phyloP scores from a whole-genome alignment of 2,888 invertebrate genomes.

The Meiosimyza decipiens region DNA sequence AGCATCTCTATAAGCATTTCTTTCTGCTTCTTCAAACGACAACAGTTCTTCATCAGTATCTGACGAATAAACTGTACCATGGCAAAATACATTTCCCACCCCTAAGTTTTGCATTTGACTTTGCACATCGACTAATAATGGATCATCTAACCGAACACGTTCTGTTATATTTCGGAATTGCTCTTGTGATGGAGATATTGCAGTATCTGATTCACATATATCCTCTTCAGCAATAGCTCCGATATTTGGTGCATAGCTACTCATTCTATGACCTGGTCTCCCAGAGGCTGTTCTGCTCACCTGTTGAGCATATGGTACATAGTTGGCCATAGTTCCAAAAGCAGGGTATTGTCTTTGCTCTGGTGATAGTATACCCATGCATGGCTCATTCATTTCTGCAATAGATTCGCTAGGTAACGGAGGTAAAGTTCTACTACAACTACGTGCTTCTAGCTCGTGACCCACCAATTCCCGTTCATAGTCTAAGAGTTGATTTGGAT shows the following conservation, averaged over 20 bases:
- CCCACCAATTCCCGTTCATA: not conserved
- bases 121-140: not conserved
- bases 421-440: not conserved
- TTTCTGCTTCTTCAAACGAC: too few relatives aligned
- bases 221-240: too few relatives aligned
- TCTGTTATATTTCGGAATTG: conserved; percentile 48
- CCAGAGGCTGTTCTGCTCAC: conserved; percentile 8
- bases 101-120: too few relatives aligned
- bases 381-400: not conserved
- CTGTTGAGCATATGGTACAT: conserved; percentile 40
- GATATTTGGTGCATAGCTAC: too few relatives aligned
- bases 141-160: conserved; percentile 54
- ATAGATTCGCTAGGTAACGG: not conserved
- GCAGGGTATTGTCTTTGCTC: not conserved
- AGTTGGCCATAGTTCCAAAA: conserved; percentile 40
- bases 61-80: too few relatives aligned
- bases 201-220: too few relatives aligned
- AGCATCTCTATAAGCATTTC: too few relatives aligned
- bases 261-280: too few relatives aligned
- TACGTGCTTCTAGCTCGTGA: not conserved
- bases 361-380: not conserved
- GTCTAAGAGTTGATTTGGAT: conserved; percentile 21
- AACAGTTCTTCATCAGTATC: too few relatives aligned
- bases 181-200: too few relatives aligned
- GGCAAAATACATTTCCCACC: too few relatives aligned